A percentile compares a stretch with the other conserved stretches of the same genome.
Evolutionary conservation across 2,113 vertebrate species (phyloP).

Genomic region (Silurus asotus): DNA sequence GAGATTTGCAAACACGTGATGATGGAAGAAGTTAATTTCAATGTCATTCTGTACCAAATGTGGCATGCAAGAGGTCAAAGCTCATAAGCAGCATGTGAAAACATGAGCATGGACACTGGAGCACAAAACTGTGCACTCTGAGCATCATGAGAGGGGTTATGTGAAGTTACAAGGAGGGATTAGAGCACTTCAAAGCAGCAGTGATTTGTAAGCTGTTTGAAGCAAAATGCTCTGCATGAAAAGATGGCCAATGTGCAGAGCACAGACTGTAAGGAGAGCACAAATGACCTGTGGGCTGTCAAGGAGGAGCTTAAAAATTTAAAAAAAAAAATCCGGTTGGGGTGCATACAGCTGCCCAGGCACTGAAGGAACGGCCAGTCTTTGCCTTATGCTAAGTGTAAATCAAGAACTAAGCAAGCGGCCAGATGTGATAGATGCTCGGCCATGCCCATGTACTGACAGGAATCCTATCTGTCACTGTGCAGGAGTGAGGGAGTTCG

Average conservation of each 20-base stretch:
- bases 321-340: slow-evolving; percentile 9
- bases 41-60: slow-evolving; percentile 14
- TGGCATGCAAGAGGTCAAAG: not conserved
- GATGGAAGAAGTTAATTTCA: slow-evolving; percentile 20
- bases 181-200: slow-evolving; percentile 72
- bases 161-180: slow-evolving; percentile 72
- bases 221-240: slow-evolving; percentile 72
- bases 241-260: slow-evolving; percentile 59
- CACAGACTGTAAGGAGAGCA: slow-evolving; percentile 47
- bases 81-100: slow-evolving; percentile 21
- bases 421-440: slow-evolving; percentile 60
- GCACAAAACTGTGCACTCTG: not conserved
- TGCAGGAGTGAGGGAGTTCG: slow-evolving; percentile 53
- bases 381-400: slow-evolving; percentile 58
- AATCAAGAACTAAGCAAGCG: slow-evolving; percentile 64
- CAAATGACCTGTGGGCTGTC: slow-evolving; percentile 41
- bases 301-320: slow-evolving; percentile 25
- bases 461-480: slow-evolving; percentile 59
- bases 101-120: slow-evolving; percentile 6
- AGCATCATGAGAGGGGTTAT: slow-evolving; percentile 64
- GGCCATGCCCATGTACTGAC: slow-evolving; percentile 60
- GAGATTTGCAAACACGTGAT: not conserved
- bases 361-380: slow-evolving; percentile 58
- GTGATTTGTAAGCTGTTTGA: slow-evolving; percentile 70
- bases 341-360: slow-evolving; percentile 18